phyloP scores from a whole-genome alignment of 2,888 invertebrate genomes.

The Julus scandinavius region DNA sequence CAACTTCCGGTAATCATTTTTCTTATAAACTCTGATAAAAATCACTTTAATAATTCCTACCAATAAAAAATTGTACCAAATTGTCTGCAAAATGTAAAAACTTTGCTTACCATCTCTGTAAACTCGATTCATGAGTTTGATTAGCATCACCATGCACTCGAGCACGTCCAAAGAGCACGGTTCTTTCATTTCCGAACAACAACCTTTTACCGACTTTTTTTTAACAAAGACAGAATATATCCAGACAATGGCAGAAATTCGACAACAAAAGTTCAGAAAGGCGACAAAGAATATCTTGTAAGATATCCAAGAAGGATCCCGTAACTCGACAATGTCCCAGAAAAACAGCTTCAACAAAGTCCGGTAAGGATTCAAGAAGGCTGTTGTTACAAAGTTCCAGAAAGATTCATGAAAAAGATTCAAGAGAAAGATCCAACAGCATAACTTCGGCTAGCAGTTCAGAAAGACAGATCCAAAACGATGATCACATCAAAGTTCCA shows the following conservation, averaged over 20 bases:
- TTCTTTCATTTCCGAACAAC: conserved; percentile 51
- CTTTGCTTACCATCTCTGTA: conserved; percentile 47
- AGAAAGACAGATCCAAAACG: background rate
- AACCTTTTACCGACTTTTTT: background rate
- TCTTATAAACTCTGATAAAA: too few relatives aligned
- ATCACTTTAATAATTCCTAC: too few relatives aligned
- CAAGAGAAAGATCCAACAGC: too few relatives aligned
- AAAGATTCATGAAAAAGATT: background rate
- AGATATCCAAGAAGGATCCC: too few relatives aligned
- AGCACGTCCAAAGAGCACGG: conserved; percentile 48
- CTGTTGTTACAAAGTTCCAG: background rate
- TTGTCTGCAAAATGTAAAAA: background rate
- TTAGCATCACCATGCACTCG: conserved; percentile 54
- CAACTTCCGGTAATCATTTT: too few relatives aligned
- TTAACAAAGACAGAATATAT: background rate
- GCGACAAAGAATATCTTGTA: too few relatives aligned
- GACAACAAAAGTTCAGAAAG: too few relatives aligned
- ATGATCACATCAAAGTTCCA: background rate
- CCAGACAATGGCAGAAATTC: too few relatives aligned
- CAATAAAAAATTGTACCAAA: too few relatives aligned
- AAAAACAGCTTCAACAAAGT: background rate
- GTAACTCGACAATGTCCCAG: background rate
- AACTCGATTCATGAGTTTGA: conserved; percentile 50
- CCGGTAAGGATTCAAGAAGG: background rate
- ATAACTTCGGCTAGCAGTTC: too few relatives aligned